Conservation (phyloP, 1,140 invertebrate species). For the Papilio dardanus region DNA sequence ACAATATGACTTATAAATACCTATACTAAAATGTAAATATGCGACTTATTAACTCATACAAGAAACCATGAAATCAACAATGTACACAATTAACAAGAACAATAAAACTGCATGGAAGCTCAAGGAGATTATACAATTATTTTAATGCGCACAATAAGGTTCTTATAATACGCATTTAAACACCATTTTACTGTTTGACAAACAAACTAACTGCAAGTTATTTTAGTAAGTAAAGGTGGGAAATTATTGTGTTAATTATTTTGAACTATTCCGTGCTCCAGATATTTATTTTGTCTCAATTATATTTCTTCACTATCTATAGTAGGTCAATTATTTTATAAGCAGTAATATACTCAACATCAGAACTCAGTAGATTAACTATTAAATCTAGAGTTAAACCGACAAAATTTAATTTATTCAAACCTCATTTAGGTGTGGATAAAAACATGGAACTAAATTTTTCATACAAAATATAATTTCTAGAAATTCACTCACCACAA, state of each 20-base stretch:
- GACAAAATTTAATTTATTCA: no score
- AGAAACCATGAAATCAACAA: constrained; percentile 11
- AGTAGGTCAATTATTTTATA: no score
- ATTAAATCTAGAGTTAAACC: no score
- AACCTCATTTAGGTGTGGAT: no score
- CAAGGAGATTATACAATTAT: neutral
- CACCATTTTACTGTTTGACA: neutral
- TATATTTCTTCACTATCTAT: no score
- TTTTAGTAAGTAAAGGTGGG: no score
- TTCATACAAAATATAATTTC: neutral
- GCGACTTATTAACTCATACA: neutral
- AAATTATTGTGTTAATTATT: no score
- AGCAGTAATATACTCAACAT: neutral
- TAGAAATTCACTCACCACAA: neutral
- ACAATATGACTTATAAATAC: neutral
- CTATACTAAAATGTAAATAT: neutral
- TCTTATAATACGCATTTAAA: neutral
- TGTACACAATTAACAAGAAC: neutral
- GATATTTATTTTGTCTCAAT: no score
- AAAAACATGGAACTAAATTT: neutral
- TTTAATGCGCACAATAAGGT: neutral
- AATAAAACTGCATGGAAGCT: neutral
- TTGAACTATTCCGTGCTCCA: no score
- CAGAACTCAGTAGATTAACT: neutral
- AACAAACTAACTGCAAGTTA: no score